Evolutionary conservation across 2,113 vertebrate species (phyloP), one percentile per base, ranked within the genome.

Genomic region (Etheostoma cragini): DNA sequence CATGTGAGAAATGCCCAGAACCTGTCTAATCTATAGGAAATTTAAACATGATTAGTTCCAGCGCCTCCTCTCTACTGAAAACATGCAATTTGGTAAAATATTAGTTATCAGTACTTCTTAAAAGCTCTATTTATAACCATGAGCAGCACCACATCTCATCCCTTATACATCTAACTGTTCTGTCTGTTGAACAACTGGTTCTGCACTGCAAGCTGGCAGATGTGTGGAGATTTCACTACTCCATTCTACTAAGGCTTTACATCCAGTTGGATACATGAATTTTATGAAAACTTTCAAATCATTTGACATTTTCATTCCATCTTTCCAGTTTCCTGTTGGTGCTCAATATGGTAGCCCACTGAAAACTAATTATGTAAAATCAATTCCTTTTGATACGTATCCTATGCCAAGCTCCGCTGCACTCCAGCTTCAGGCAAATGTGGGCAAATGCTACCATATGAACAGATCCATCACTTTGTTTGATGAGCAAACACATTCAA

Each of bases 291-390:
- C 33, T 63, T 77, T 14, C 57, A 69, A 84, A 81, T 81, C 72
- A 60, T 81, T 74, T 76, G 81, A 76, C 17, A 71, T 17, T 64
- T 83, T 63, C 58, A 50, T 69, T 69, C 57, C 50, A 62, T 83
- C 80, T 80, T 74, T 72, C 62, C 75, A 80, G 73, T 67, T 72
- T 79, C 86, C 64, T 76, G 74, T 65, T 64, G 70, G 57, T 46
- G 69, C 81, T 84, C 62, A 79, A 38, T 77, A 72, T 76, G 79
- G 62, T 83, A 58, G 49, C 86, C 58, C 50, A 58, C 86, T 84
- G 86, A 85, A 84, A 89, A 78, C 73, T 90, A 81, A 86, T 92
- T 88, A 88, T 91, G 78, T 82, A 80, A 90, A 92, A 91, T 90
- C 78, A 78, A 52, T 85, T 85, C 78, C 75, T 82, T 92, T 90